Percentiles rank a stretch among this genome's conserved stretches.
These are phyloP conservation scores for Chiloscyllium plagiosum DNA, from an alignment of 2,113 vertebrate species.

Conservation along the genomic window DNA sequence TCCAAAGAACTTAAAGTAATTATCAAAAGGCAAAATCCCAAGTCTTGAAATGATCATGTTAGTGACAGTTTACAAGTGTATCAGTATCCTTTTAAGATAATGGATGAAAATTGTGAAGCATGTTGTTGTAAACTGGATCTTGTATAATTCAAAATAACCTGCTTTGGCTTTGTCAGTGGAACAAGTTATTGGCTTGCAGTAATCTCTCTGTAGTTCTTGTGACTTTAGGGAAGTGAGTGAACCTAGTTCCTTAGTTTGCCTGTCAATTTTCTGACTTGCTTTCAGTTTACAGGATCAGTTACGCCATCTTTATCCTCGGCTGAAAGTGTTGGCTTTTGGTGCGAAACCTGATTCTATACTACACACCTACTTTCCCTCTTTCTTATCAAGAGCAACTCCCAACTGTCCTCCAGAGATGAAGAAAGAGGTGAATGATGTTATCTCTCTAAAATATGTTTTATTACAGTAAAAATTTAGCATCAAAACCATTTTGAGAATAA, in stretches of 20 bases:
- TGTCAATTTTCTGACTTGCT: neutral
- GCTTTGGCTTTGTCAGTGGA: neutral
- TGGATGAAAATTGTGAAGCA: neutral
- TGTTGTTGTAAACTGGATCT: neutral
- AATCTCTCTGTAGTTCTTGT: neutral
- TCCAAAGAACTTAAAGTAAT: neutral
- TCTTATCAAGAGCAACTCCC: slow-evolving; percentile 79
- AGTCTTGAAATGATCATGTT: neutral
- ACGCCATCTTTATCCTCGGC: slow-evolving; percentile 75
- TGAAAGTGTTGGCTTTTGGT: slow-evolving; percentile 84
- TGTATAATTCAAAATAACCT: neutral
- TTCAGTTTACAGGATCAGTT: slow-evolving; percentile 86
- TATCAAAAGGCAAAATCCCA: neutral
- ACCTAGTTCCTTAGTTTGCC: neutral
- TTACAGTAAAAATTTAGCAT: too few relatives aligned
- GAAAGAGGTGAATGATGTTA: slow-evolving; percentile 66
- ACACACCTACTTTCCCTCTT: slow-evolving; percentile 91
- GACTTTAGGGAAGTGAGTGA: neutral
- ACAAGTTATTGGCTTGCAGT: neutral
- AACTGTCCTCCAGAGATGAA: slow-evolving; percentile 77
- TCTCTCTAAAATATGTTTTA: too few relatives aligned
- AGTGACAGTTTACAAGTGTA: neutral
- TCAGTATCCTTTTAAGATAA: neutral
- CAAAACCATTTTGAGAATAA: neutral
- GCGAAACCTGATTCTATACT: slow-evolving; percentile 73